These are phyloP conservation scores for Pseudomugil gertrudae DNA, from an alignment of 2,797 vertebrate species.

Conservation along the genomic window DNA sequence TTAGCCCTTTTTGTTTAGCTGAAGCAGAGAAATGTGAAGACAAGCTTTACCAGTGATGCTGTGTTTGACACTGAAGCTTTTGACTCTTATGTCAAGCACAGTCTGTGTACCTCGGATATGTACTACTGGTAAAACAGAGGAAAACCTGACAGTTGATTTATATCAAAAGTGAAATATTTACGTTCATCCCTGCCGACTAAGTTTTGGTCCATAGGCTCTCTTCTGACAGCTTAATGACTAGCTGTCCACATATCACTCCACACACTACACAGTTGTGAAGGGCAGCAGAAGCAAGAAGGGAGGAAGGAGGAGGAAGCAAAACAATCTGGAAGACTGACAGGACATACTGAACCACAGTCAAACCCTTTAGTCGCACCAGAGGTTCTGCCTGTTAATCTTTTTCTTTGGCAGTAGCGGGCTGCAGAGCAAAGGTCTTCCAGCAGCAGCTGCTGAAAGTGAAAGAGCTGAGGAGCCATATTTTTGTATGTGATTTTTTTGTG, in stretches of 20 bases:
- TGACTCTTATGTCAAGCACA: conserved; percentile 9
- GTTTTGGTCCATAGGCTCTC: conserved; percentile 53
- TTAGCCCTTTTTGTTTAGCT: neutral
- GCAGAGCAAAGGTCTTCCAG: conserved; percentile 45
- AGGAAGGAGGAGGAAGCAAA: conserved; percentile 42
- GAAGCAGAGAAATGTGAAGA: neutral
- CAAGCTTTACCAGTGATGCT: neutral
- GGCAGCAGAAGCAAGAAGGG: conserved; percentile 13
- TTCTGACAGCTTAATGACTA: conserved; percentile 73
- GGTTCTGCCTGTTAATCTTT: conserved; percentile 51
- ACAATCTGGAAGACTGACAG: conserved; percentile 48
- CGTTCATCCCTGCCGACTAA: conserved; percentile 47
- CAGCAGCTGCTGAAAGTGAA: conserved; percentile 41
- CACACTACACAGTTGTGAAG: conserved; percentile 44
- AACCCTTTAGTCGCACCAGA: conserved; percentile 40
- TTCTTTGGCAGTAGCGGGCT: conserved; percentile 18
- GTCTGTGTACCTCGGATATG: conserved; percentile 19
- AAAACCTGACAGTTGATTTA: conserved; percentile 55
- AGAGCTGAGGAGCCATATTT: conserved; percentile 47
- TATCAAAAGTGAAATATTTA: conserved; percentile 54
- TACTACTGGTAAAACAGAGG: conserved; percentile 30
- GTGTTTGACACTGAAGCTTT: conserved; percentile 11
- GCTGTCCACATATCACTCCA: conserved; percentile 69
- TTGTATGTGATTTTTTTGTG: conserved; percentile 1
- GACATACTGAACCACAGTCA: conserved; percentile 30